Evolutionary conservation across 1,140 invertebrate species (phyloP).

Genomic region (Conus ventricosus): DNA sequence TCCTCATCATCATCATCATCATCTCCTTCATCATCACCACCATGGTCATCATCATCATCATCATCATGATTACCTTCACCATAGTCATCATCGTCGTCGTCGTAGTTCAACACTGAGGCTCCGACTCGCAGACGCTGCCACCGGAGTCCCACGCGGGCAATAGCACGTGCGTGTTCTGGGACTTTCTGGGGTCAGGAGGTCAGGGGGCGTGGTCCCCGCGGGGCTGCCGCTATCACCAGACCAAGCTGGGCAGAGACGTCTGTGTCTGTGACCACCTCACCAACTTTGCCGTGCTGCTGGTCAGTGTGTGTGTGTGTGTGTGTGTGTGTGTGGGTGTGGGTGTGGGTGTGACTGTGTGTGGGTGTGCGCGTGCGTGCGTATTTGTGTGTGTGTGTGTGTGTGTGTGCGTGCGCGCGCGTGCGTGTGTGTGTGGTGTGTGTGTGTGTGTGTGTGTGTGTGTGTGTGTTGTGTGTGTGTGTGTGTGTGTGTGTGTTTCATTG

Average conservation of each 20-base stretch:
- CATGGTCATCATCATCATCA: background rate
- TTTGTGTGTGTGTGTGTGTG: no score
- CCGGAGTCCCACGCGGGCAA: background rate
- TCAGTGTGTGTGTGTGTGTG: slow-evolving; percentile 43
- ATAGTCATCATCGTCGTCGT: no score
- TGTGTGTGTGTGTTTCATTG: no score
- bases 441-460: no score
- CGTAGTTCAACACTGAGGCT: no score
- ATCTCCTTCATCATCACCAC: no score
- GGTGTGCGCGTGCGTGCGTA: no score
- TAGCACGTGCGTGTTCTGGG: slow-evolving; percentile 63
- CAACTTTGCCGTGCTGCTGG: slow-evolving; percentile 68
- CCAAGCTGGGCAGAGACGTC: slow-evolving; percentile 47
- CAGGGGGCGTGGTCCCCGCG: slow-evolving; percentile 61
- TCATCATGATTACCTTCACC: background rate
- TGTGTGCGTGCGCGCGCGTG: no score
- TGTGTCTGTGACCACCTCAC: slow-evolving; percentile 69
- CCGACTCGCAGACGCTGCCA: slow-evolving; percentile 7
- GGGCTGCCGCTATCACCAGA: slow-evolving; percentile 51
- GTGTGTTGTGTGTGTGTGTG: no score
- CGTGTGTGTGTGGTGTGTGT: slow-evolving; percentile 32
- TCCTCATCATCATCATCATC: background rate
- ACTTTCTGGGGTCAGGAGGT: slow-evolving; percentile 51
- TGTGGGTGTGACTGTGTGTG: no score
- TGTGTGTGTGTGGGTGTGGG: background rate